A percentile compares a stretch with the other conserved stretches of the same genome.
Evolutionary conservation across 2,797 vertebrate genomes (phyloP).

Genomic region (Argyrosomus regius): DNA sequence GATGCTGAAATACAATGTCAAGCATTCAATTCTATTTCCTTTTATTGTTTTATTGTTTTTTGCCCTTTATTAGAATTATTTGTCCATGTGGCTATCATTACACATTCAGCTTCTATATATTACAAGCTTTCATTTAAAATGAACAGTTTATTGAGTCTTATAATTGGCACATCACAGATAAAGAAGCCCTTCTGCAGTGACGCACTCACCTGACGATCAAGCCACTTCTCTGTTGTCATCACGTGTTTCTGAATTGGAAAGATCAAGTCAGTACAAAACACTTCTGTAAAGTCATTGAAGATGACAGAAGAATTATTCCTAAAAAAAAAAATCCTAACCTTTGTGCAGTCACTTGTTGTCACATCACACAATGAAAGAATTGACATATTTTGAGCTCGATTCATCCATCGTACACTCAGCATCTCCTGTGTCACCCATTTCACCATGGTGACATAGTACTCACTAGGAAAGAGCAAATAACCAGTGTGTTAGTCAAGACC

Average conservation of each 20-base stretch:
- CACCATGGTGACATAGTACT: constrained; percentile 84
- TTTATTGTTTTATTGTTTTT: background rate
- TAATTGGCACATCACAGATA: background rate
- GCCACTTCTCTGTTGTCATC: constrained; percentile 83
- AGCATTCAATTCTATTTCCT: no score
- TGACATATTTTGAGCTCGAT: constrained; percentile 82
- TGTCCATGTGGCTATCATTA: background rate
- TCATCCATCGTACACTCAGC: constrained; percentile 83
- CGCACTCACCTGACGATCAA: constrained; percentile 78
- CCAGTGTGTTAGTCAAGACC: no score
- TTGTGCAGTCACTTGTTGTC: constrained; percentile 61
- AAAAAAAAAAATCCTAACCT: constrained; percentile 57
- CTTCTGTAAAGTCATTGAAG: background rate
- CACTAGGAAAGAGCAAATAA: constrained; percentile 51
- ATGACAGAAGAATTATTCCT: background rate
- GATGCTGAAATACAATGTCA: background rate
- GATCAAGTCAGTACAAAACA: background rate
- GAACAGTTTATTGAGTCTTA: background rate
- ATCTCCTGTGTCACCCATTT: constrained; percentile 75
- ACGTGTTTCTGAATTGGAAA: constrained; percentile 77
- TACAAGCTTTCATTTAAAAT: constrained; percentile 4
- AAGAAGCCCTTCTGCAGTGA: background rate
- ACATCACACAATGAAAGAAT: constrained; percentile 79
- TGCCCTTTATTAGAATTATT: background rate
- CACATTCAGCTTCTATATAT: background rate